A percentile compares a stretch with the other conserved stretches of the same genome.
Conservation (phyloP, 1,140 invertebrate species). For the Teleopsis dalmanni region DNA sequence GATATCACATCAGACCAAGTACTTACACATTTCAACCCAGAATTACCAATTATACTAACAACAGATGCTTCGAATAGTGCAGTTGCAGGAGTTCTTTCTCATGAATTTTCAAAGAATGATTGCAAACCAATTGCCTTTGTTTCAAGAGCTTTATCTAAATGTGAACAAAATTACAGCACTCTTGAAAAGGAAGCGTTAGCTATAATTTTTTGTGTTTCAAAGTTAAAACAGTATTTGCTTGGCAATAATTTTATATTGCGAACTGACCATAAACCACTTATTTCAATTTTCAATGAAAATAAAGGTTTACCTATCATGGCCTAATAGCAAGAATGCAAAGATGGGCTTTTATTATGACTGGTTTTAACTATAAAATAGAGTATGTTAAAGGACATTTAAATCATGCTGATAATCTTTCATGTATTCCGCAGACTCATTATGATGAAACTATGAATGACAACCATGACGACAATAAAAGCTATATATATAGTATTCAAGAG, state of each 20-base stretch:
- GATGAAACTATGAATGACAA: constrained; percentile 3
- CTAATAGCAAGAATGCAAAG: constrained; percentile 29
- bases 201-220: constrained; percentile 48
- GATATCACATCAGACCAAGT: constrained; percentile 19
- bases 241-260: constrained; percentile 47
- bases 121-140: constrained; percentile 43
- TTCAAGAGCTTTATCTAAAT: constrained; percentile 40
- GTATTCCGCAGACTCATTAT: constrained; percentile 4
- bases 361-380: constrained; percentile 38
- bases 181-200: constrained; percentile 50
- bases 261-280: constrained; percentile 49
- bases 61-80: constrained; percentile 14
- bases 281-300: constrained; percentile 41
- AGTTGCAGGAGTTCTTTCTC: constrained; percentile 13
- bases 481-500: constrained; percentile 2
- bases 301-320: constrained; percentile 30
- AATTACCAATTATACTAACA: constrained; percentile 11
- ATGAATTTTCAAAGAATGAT: constrained; percentile 16
- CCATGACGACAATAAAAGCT: not conserved
- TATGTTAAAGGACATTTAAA: constrained; percentile 17
- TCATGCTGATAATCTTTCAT: constrained; percentile 9
- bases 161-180: constrained; percentile 47
- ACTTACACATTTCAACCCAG: constrained; percentile 14
- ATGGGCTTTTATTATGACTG: constrained; percentile 33
- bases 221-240: constrained; percentile 50